Evolutionary conservation across 2,797 vertebrate species (phyloP).

Genomic region (Tiaroga cobitis): DNA sequence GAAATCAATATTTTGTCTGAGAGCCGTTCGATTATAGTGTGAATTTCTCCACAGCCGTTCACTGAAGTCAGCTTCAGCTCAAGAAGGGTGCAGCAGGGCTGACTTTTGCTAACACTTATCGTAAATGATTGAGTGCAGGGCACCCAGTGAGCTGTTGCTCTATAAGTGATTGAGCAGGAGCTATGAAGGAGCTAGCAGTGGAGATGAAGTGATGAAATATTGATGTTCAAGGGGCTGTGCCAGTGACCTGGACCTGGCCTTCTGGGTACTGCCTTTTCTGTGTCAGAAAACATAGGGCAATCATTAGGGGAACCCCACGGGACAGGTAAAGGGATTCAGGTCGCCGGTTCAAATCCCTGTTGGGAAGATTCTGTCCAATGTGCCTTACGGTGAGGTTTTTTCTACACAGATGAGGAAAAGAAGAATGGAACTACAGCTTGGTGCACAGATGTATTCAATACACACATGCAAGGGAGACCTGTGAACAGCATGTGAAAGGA

Average conservation of each 20-base stretch:
- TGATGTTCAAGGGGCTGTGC: constrained; percentile 58
- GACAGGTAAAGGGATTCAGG: constrained; percentile 55
- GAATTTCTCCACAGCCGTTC: constrained; percentile 17
- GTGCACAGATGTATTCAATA: not conserved
- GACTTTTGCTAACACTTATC: constrained; percentile 15
- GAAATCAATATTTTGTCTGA: not conserved
- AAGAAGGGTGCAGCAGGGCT: not conserved
- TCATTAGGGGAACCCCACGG: constrained; percentile 58
- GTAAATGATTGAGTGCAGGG: constrained; percentile 32
- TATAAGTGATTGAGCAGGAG: constrained; percentile 36
- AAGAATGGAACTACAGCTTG: constrained; percentile 8
- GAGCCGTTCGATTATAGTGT: not conserved
- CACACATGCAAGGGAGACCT: not conserved
- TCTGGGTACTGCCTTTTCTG: constrained; percentile 63
- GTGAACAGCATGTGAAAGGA: not conserved
- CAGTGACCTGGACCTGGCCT: constrained; percentile 58
- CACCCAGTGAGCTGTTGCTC: constrained; percentile 6
- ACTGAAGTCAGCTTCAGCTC: not conserved
- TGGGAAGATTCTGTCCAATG: constrained; percentile 19
- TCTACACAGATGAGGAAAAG: not conserved
- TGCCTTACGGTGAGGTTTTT: constrained; percentile 49
- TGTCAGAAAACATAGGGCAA: constrained; percentile 66
- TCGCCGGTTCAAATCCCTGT: constrained; percentile 52
- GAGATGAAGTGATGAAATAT: constrained; percentile 62
- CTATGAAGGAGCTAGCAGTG: constrained; percentile 23